Percentiles rank a stretch among this genome's conserved stretches.
Evolutionary conservation across 2,797 vertebrate species (phyloP).

Genomic region (Sternotherus odoratus): DNA sequence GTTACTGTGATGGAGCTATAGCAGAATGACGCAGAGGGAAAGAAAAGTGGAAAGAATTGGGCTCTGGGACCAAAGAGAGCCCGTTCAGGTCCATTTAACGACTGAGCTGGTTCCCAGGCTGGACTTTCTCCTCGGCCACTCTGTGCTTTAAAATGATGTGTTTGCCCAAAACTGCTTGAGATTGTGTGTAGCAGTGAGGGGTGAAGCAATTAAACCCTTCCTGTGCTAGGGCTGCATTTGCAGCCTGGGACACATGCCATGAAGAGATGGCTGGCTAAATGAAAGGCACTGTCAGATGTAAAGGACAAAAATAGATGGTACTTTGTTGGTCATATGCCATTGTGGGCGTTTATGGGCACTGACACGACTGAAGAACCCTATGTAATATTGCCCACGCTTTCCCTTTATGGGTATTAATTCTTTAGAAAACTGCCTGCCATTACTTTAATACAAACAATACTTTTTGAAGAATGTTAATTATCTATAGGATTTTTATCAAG

Average conservation of each 20-base stretch:
- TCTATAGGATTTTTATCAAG: fast-evolving
- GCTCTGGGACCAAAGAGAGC: background rate
- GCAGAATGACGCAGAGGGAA: background rate
- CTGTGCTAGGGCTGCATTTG: fast-evolving
- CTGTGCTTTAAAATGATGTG: constrained; percentile 31
- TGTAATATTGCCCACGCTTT: background rate
- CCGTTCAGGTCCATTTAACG: background rate
- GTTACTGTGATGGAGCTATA: fast-evolving
- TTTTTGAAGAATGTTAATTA: background rate
- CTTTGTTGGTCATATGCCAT: background rate
- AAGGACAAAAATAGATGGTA: background rate
- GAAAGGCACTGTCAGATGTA: fast-evolving
- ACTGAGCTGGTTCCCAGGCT: background rate
- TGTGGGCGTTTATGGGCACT: background rate
- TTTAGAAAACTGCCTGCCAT: background rate
- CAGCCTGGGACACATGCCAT: background rate
- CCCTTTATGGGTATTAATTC: background rate
- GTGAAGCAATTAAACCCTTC: background rate
- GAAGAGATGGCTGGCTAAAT: background rate
- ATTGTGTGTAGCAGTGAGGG: fast-evolving
- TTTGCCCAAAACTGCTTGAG: background rate
- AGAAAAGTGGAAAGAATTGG: constrained; percentile 5
- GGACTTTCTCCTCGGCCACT: constrained; percentile 30
- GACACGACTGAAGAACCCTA: background rate
- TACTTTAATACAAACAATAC: background rate